phyloP scores from a whole-genome alignment of 2,113 vertebrate genomes.

The Cyanistes caeruleus region DNA sequence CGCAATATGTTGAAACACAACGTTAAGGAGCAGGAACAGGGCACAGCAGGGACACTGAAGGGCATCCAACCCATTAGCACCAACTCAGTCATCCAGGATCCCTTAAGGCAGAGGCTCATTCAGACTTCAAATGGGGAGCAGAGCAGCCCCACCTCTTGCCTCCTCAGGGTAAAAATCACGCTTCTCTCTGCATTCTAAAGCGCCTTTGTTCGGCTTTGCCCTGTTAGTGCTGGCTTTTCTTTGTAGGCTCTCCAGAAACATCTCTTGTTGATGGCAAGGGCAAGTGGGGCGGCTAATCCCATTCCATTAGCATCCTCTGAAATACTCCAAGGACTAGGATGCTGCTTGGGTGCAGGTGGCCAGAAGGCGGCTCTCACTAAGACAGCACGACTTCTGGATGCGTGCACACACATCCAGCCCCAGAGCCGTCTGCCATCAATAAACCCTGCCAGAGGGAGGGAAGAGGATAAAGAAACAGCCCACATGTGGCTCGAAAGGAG shows the following conservation, averaged over 20 bases:
- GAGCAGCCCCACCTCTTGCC: constrained; percentile 21
- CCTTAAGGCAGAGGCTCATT: neutral
- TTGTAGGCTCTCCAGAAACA: constrained; percentile 10
- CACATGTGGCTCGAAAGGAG: neutral
- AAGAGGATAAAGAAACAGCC: neutral
- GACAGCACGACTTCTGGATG: neutral
- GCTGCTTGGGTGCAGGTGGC: neutral
- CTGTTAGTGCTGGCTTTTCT: neutral
- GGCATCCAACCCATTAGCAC: constrained; percentile 17
- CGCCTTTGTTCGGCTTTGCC: neutral
- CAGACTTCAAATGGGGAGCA: neutral
- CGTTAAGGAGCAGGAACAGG: neutral
- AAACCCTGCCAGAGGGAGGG: neutral
- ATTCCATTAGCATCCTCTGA: constrained; percentile 15
- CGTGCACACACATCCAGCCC: neutral
- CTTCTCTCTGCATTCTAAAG: neutral
- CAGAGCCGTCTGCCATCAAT: neutral
- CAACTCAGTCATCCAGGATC: neutral
- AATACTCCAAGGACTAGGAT: neutral
- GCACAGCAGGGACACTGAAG: neutral
- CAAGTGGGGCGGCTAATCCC: constrained; percentile 21
- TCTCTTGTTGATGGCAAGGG: constrained; percentile 3
- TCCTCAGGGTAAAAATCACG: neutral
- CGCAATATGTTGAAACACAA: neutral
- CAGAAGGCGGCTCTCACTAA: neutral